phyloP scores from a whole-genome alignment of 92 coral and sea anemone species.

The Heteractis magnifica region DNA sequence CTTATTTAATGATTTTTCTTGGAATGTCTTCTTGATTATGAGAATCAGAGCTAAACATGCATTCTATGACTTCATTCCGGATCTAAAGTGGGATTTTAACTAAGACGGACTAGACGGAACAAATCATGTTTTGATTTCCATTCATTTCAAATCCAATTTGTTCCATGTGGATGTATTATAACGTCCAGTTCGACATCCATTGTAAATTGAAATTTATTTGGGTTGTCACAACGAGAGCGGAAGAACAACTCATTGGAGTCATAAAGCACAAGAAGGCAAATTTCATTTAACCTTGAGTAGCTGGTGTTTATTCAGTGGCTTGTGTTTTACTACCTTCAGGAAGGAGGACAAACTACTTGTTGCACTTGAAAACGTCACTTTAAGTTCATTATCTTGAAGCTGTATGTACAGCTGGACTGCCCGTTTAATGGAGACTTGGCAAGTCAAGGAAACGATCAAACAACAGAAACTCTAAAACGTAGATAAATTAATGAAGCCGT shows the following conservation, averaged over 20 bases:
- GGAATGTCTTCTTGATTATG: neutral
- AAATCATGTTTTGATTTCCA: neutral
- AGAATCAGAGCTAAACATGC: neutral
- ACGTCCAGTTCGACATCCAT: neutral
- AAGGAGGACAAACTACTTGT: neutral
- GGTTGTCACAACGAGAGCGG: constrained; percentile 1
- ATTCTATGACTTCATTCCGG: neutral
- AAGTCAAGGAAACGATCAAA: neutral
- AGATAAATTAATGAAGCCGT: neutral
- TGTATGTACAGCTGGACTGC: neutral
- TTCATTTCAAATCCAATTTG: neutral
- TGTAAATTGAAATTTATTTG: neutral
- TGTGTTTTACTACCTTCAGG: neutral
- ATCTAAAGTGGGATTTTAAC: neutral
- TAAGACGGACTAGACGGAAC: neutral
- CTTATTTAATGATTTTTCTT: neutral
- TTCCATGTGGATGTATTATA: neutral
- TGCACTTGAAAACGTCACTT: neutral
- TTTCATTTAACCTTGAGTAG: neutral
- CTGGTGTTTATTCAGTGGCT: neutral
- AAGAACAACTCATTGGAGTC: neutral
- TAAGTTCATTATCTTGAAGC: neutral
- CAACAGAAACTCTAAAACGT: neutral
- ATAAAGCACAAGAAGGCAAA: neutral
- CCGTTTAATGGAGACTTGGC: neutral